Base-by-base conservation (phyloP, 2,113 vertebrate genomes). In the Tupaia tana region DNA sequence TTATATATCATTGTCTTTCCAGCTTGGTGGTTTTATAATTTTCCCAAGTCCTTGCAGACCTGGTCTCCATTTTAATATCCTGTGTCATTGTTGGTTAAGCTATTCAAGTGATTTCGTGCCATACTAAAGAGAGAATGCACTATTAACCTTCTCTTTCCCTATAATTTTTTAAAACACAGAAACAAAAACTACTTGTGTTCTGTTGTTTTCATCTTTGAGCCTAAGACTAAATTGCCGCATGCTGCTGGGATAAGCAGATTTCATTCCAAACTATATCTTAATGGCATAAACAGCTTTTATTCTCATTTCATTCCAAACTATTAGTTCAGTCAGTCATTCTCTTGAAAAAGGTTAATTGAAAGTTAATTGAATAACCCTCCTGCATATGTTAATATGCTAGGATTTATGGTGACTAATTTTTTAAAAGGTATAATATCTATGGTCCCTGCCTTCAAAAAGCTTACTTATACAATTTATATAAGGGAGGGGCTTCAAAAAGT, bases 11-110 rank as follows among this genome's bases (percentile, higher is more conserved):
- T 74, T 85, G 52, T 89, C 95, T 94, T 80, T 89, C 11, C 27
- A 92, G 66, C 6, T 69, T 92, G 70, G 3, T 14, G 8, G 69
- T 75, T 95, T 96, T 92, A 84, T 54, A 79, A 90, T 95, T 90
- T 94, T 69, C 56, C 22, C 56, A 61, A 75, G 84, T 95, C 6
- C 43, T 91, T 80, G 87, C 22, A 89, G 63, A 78, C 16, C 18
- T 13, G 1, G 15, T 69, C 34, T 94, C 25, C 24, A 22, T 90
- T 92, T 7, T 95, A 89, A 90, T 92, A 88, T 70, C 52, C 29
- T 34, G 29, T 71, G 22, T 86, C 74, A 52, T 31, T 89, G 67
- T 82, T 78, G 74, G 18, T 84, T 93, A 67, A 56, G n/a, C 56
- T 75, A 52, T 70, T 86, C 81, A 9, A 78, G 7, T 87, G 80